These are phyloP conservation scores for Actinia tenebrosa DNA, from an alignment of 64 coral and sea anemone species.

Conservation along the genomic window DNA sequence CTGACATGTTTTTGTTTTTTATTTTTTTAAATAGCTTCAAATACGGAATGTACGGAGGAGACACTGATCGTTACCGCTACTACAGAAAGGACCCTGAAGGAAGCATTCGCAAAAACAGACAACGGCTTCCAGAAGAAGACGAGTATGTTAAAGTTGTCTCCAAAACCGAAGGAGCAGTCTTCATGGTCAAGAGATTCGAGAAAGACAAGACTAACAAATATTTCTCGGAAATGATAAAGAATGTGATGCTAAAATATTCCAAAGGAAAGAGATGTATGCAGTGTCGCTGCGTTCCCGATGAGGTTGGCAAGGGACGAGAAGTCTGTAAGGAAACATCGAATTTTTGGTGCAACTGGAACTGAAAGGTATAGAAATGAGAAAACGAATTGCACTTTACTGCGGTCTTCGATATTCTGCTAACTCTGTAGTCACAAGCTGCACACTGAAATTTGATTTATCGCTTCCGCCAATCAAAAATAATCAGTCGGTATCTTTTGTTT, in stretches of 20 bases:
- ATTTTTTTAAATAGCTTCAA: slow-evolving; percentile 31
- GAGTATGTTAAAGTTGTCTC: slow-evolving; percentile 53
- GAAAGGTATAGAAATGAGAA: neutral
- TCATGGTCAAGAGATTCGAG: slow-evolving; percentile 55
- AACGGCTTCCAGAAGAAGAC: slow-evolving; percentile 26
- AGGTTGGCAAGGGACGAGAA: slow-evolving; percentile 49
- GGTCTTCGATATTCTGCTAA: too few relatives aligned
- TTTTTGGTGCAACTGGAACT: neutral
- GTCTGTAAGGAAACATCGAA: slow-evolving; percentile 27
- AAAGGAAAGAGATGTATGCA: slow-evolving; percentile 19
- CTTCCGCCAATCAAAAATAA: too few relatives aligned
- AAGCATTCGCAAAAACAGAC: neutral
- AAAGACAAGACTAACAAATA: neutral
- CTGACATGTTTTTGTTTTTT: too few relatives aligned
- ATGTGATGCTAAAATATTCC: slow-evolving; percentile 15
- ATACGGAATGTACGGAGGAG: slow-evolving; percentile 22
- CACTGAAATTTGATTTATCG: too few relatives aligned
- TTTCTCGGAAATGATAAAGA: slow-evolving; percentile 13
- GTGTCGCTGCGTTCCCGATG: slow-evolving; percentile 43
- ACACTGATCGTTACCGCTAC: slow-evolving; percentile 33
- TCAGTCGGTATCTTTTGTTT: too few relatives aligned
- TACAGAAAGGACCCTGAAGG: neutral
- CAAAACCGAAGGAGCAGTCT: slow-evolving; percentile 49
- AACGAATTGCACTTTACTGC: too few relatives aligned
- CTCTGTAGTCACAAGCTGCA: too few relatives aligned